Percentiles rank a stretch among this genome's conserved stretches.
Evolutionary conservation across 2,888 invertebrate species (phyloP).

Genomic region (Choristoneura rosaceana): DNA sequence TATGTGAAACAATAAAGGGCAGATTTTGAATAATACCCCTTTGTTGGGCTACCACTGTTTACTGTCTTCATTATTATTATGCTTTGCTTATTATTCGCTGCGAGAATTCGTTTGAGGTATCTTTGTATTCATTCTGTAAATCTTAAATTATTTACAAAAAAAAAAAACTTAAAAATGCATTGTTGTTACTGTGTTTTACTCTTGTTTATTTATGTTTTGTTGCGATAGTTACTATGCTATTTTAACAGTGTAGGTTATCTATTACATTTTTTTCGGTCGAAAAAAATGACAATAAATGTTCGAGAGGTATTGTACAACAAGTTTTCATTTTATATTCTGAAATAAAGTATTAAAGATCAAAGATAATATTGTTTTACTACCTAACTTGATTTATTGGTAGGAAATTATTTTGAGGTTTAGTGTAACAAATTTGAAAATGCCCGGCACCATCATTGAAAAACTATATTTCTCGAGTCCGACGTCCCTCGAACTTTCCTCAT

Average conservation of each 20-base stretch:
- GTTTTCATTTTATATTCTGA: background rate
- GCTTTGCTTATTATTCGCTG: slow-evolving; percentile 52
- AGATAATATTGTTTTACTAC: slow-evolving; percentile 49
- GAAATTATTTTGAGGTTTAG: slow-evolving; percentile 56
- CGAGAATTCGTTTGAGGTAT: slow-evolving; percentile 42
- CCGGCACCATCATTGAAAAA: slow-evolving; percentile 74
- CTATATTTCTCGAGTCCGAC: slow-evolving; percentile 74
- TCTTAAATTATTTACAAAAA: background rate
- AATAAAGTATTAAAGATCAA: slow-evolving; percentile 10
- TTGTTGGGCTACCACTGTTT: slow-evolving; percentile 67
- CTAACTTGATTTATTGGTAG: slow-evolving; percentile 63
- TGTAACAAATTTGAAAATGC: slow-evolving; percentile 71
- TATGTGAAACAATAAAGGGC: slow-evolving; percentile 77
- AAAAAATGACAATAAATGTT: background rate
- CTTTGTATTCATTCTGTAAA: background rate
- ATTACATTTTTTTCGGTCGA: too few relatives aligned
- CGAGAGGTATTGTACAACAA: background rate
- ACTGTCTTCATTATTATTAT: slow-evolving; percentile 69
- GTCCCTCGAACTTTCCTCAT: slow-evolving; percentile 74
- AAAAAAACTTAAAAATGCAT: too few relatives aligned
- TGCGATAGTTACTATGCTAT: too few relatives aligned
- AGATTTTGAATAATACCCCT: slow-evolving; percentile 77
- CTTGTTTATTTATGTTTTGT: too few relatives aligned
- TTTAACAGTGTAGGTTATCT: too few relatives aligned
- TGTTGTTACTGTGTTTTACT: too few relatives aligned